Conservation (phyloP, 2,888 invertebrate genomes). For the Chesias legatella region DNA sequence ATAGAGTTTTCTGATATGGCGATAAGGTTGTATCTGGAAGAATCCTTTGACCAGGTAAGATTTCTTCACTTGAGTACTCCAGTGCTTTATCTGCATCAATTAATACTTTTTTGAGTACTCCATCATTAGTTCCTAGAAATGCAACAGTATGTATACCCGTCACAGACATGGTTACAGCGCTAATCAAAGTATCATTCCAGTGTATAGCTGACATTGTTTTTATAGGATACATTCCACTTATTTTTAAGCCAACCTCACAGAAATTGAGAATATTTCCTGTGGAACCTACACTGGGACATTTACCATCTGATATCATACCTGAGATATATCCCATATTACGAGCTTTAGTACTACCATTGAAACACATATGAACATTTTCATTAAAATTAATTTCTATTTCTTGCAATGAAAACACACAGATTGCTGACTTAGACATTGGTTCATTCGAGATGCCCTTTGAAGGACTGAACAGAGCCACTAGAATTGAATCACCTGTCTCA, state of each 20-base stretch:
- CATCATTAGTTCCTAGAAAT: slow-evolving; percentile 94
- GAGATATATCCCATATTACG: slow-evolving; percentile 95
- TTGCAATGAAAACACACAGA: slow-evolving; percentile 95
- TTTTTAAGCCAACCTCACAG: slow-evolving; percentile 95
- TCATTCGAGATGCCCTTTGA: slow-evolving; percentile 93
- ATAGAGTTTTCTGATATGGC: slow-evolving; percentile 90
- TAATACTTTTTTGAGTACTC: slow-evolving; percentile 90
- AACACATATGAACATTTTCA: slow-evolving; percentile 98
- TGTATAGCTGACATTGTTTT: slow-evolving; percentile 86
- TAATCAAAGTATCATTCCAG: slow-evolving; percentile 89
- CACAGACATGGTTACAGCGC: slow-evolving; percentile 92
- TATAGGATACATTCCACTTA: slow-evolving; percentile 93
- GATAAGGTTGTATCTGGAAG: slow-evolving; percentile 94
- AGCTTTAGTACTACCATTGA: slow-evolving; percentile 95
- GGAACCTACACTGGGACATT: slow-evolving; percentile 92
- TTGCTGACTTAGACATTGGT: slow-evolving; percentile 90
- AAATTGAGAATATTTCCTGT: slow-evolving; percentile 95
- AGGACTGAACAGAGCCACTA: slow-evolving; percentile 94
- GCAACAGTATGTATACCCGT: slow-evolving; percentile 96
- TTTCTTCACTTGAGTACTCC: slow-evolving; percentile 92
- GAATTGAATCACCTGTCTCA: slow-evolving; percentile 87
- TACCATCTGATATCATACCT: slow-evolving; percentile 93
- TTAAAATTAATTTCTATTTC: slow-evolving; percentile 96
- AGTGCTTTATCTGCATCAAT: slow-evolving; percentile 83
- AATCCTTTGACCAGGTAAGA: slow-evolving; percentile 89